A percentile compares a stretch with the other conserved stretches of the same genome.
Evolutionary conservation across 2,113 vertebrate species (phyloP).

Genomic region (Hydropotes inermis): DNA sequence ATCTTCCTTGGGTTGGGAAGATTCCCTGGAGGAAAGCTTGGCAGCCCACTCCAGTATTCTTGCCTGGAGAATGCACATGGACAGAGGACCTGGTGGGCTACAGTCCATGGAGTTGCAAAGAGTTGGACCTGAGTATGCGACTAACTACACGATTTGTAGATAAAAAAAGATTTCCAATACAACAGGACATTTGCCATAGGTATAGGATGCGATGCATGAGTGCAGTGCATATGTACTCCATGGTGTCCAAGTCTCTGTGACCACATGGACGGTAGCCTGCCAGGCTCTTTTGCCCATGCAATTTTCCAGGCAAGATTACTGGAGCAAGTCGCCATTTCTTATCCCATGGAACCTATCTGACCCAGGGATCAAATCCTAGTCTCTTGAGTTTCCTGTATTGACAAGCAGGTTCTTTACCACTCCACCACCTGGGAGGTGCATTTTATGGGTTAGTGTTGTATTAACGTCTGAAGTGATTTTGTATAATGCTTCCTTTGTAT

Average conservation of each 20-base stretch:
- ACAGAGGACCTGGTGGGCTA: background rate
- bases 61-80: background rate
- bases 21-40: background rate
- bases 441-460: background rate
- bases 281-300: background rate
- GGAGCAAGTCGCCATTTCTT: background rate
- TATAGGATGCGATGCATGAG: background rate
- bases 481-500: background rate
- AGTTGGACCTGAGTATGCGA: accelerated
- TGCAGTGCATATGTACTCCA: background rate
- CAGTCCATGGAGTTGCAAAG: background rate
- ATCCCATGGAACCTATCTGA: background rate
- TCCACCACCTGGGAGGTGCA: background rate
- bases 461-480: background rate
- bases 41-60: background rate
- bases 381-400: background rate
- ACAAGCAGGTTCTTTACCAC: background rate
- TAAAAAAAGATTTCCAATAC: background rate
- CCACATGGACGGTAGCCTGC: accelerated
- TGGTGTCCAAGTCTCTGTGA: background rate
- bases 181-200: background rate
- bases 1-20: background rate
- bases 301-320: background rate
- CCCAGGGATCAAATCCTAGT: background rate
- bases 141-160: background rate